A percentile compares a stretch with the other conserved stretches of the same genome.
These are phyloP conservation scores for Lacerta bilineata DNA, from an alignment of 2,797 vertebrate species.

Conservation along the genomic window DNA sequence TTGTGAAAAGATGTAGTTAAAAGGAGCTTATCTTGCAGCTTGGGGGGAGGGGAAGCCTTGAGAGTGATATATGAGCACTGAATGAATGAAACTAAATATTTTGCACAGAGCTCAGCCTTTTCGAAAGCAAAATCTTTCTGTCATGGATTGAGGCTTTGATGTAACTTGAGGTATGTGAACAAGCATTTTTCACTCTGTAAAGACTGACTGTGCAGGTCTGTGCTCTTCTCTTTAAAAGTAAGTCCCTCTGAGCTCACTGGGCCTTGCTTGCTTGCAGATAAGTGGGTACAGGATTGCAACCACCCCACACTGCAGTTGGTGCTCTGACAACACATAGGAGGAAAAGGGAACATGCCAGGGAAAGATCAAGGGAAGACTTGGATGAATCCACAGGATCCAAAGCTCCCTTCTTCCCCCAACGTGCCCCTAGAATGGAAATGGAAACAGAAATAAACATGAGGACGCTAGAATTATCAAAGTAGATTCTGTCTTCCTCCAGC, in stretches of 20 bases:
- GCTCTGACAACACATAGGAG: neutral
- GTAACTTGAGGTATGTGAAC: neutral
- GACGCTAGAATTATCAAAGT: neutral
- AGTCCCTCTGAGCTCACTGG: neutral
- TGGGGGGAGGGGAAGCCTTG: neutral
- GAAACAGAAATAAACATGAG: neutral
- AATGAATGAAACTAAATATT: neutral
- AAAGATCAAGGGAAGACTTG: neutral
- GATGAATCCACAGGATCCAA: neutral
- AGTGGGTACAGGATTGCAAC: neutral
- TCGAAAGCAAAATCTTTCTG: neutral
- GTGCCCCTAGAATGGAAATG: neutral
- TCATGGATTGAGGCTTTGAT: neutral
- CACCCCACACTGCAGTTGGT: neutral
- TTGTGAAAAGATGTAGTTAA: neutral
- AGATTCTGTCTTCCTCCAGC: neutral
- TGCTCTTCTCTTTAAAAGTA: neutral
- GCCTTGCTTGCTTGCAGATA: neutral
- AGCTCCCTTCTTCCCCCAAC: neutral
- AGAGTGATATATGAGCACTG: neutral
- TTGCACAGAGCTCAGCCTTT: neutral
- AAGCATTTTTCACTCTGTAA: neutral
- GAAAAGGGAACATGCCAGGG: neutral
- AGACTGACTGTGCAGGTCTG: neutral
- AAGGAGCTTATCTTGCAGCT: neutral